A percentile compares a stretch with the other conserved stretches of the same genome.
phyloP scores from a whole-genome alignment of 2,888 invertebrate genomes.

The Sinohyriopsis cumingii region DNA sequence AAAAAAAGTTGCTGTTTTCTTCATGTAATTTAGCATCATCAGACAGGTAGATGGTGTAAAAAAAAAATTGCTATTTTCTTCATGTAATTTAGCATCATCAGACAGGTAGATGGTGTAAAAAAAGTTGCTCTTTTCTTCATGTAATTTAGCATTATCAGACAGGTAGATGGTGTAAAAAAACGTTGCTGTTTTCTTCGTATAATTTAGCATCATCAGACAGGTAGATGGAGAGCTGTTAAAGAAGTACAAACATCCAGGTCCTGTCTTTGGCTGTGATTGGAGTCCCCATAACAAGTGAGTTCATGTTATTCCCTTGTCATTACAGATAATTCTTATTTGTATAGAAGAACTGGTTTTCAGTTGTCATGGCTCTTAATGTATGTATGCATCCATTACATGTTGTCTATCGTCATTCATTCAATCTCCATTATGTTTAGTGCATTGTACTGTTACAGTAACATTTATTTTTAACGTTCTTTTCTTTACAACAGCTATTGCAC shows the following conservation, averaged over 20 bases:
- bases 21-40: slow-evolving; percentile 63
- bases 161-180: slow-evolving; percentile 69
- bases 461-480: too few species aligned
- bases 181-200: slow-evolving; percentile 1
- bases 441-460: too few species aligned
- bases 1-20: neutral
- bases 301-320: neutral
- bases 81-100: slow-evolving; percentile 64
- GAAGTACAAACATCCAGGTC: slow-evolving; percentile 70
- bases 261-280: slow-evolving; percentile 73
- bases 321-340: too few species aligned
- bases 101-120: slow-evolving; percentile 70
- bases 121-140: slow-evolving; percentile 50
- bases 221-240: slow-evolving; percentile 68
- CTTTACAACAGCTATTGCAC: too few species aligned
- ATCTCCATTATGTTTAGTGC: too few species aligned
- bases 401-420: too few species aligned
- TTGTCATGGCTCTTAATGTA: neutral
- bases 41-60: slow-evolving; percentile 71
- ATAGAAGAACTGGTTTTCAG: too few species aligned
- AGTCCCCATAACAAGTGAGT: slow-evolving; percentile 70
- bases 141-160: slow-evolving; percentile 66
- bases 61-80: too few species aligned
- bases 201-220: slow-evolving; percentile 68
- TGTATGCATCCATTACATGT: too few species aligned